Conservation (phyloP, 2,888 invertebrate genomes). For the Agrochola litura region DNA sequence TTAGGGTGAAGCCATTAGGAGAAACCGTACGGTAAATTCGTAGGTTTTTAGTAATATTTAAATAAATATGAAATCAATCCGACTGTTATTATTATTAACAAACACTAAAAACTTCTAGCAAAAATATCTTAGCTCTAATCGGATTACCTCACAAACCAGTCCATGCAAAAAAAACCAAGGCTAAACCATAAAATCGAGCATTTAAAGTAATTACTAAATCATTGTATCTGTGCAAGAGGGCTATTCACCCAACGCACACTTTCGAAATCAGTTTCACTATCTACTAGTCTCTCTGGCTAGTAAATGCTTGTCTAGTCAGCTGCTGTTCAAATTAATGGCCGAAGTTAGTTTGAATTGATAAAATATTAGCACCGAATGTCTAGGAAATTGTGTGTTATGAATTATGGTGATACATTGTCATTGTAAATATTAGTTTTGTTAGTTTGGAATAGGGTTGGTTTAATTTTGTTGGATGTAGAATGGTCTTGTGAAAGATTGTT, state of each 20-base stretch:
- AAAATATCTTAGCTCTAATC: background rate
- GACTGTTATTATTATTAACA: no score
- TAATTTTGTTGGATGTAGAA: constrained; percentile 16
- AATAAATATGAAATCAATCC: background rate
- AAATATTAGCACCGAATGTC: constrained; percentile 56
- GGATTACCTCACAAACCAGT: constrained; percentile 6
- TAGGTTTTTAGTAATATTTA: background rate
- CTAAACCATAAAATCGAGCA: constrained; percentile 27
- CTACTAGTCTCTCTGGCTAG: constrained; percentile 26
- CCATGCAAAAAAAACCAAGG: constrained; percentile 23
- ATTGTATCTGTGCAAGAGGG: constrained; percentile 55
- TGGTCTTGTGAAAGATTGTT: background rate
- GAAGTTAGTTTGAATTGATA: constrained; percentile 64
- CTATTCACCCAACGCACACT: constrained; percentile 61
- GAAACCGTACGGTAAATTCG: background rate
- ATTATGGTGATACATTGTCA: constrained; percentile 38
- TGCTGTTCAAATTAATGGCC: constrained; percentile 62
- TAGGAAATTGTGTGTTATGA: constrained; percentile 49
- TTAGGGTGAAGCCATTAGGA: background rate
- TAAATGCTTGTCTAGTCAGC: constrained; percentile 56
- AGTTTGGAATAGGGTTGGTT: background rate
- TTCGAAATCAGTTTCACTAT: constrained; percentile 70
- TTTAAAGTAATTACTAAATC: constrained; percentile 46
- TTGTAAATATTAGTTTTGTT: constrained; percentile 16
- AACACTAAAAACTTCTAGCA: background rate